Evolutionary conservation across 1,140 invertebrate genomes (phyloP), one percentile per base, ranked within the genome.

Genomic region (Zaprionus davidi): DNA sequence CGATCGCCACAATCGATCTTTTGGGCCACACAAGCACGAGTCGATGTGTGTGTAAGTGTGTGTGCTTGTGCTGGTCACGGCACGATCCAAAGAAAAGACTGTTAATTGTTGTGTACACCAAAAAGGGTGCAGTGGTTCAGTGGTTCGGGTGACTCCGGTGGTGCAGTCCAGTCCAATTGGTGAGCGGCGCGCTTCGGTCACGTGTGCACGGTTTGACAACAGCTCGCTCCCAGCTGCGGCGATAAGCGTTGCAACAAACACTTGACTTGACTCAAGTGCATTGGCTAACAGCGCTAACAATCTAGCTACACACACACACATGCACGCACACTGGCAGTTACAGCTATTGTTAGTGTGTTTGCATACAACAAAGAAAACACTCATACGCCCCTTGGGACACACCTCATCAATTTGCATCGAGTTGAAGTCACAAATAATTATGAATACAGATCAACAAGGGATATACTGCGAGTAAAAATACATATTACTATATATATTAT

Each of bases 1-100:
- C 83, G 83, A 87, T 88, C 80, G 84, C 53, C 49, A 67, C 71
- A 83, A 83, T 87, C 81, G 83, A 87, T 88, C 67, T 81, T 44
- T 79, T 59, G 59, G 65, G 64, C 71, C 64, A 62, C 57, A 69
- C 56, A 67, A 13, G 31, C 70, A 28, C 70, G 49, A 28, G 12
- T 15, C 65, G 17, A 46, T 38, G 24, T n/a, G 11, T 44, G n/a
- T 34, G n/a, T 22, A 4, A 22, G 20, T 63, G n/a, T 38, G 34
- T 31, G 22, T 36, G 26, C 31, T 24, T 51, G 26, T 49, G 17
- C 28, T 59, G 57, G 26, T 60, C 46, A 71, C 71, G 77, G 84
- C 83, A 87, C 83, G 84, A 86, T 72, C 84, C 63, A 79, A 68
- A 53, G 41, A 62, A 78, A 28, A 59, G 71, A 79, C 78, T 78